phyloP scores from a whole-genome alignment of 2,888 invertebrate species.

The Diadegma fenestrale region DNA sequence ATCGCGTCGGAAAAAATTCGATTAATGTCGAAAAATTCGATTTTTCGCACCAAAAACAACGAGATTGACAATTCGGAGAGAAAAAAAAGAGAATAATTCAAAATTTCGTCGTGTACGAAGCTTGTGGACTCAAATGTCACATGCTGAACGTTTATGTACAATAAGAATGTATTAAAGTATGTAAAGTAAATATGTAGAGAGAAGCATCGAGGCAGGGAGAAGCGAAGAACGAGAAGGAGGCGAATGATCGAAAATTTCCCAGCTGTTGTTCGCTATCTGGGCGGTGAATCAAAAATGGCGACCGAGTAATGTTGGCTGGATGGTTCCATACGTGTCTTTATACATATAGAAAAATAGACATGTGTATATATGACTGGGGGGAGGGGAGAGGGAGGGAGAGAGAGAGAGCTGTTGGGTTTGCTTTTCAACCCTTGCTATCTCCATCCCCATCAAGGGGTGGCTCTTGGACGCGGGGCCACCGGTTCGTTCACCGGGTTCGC shows the following conservation, averaged over 20 bases:
- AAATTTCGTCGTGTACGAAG: neutral
- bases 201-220: slow-evolving; percentile 51
- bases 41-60: too few species aligned
- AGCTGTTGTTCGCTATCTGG: slow-evolving; percentile 82
- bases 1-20: neutral
- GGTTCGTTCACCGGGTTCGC: slow-evolving; percentile 68
- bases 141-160: neutral
- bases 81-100: neutral
- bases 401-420: slow-evolving; percentile 64
- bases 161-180: slow-evolving; percentile 18
- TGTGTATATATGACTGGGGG: slow-evolving; percentile 23
- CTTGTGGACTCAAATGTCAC: neutral
- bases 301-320: slow-evolving; percentile 46
- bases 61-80: neutral
- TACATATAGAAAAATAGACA: slow-evolving; percentile 42
- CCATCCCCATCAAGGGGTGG: slow-evolving; percentile 75
- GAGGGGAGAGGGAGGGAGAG: slow-evolving; percentile 48
- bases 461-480: slow-evolving; percentile 60
- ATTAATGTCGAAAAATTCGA: neutral
- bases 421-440: slow-evolving; percentile 84
- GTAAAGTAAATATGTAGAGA: slow-evolving; percentile 36
- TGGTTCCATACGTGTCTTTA: slow-evolving; percentile 38
- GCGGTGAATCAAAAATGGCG: slow-evolving; percentile 82
- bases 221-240: slow-evolving; percentile 57
- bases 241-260: slow-evolving; percentile 80